Base-by-base conservation (phyloP, 2,797 vertebrate genomes). In the Etheostoma nigrum region DNA sequence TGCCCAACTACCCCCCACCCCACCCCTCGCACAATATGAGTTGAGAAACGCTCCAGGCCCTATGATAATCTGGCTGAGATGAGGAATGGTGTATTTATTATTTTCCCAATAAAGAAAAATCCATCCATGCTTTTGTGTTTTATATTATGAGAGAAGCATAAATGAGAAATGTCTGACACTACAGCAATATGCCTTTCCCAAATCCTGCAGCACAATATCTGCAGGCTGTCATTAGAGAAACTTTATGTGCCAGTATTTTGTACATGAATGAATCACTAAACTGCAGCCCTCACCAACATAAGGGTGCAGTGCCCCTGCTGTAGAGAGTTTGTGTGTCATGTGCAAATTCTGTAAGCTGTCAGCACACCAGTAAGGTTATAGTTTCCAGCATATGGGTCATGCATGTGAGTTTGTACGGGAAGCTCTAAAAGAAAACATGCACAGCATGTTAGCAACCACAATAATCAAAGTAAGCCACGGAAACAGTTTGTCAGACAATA, bases 151-250 rank as follows among this genome's bases (percentile, higher is more conserved):
- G 13, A 74, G 18, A 67, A 60, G 13, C 33, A 21, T 40, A 54
- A 66, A 63, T 69, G 19, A 82, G n/a, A 78, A 72, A 60, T 51
- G 33, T 54, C 40, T 63, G 4, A 51, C 19, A 60, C 18, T 57
- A 55, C 52, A 60, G 52, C 63, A 59, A 40, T 23, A 5, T 61
- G 51, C 11, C 18, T 72, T 40, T 51, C 42, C 45, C 14, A 79
- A 58, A 67, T 51, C 70, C 54, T 63, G 57, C 53, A 47, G 58
- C 27, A 64, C 23, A 51, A 16, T 63, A 58, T 70, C 75, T 79
- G 67, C 64, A 79, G 62, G 48, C 65, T 71, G 55, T 74, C 62
- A 73, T 79, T 74, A 86, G 49, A 69, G 53, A 19, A 57, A 53
- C 30, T 79, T 76, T 47, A 67, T 18, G 15, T 54, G 53, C 49